Evolutionary conservation across 1,140 invertebrate species (phyloP), one percentile per base, ranked within the genome.

Genomic region (Drosophila pallidifrons): DNA sequence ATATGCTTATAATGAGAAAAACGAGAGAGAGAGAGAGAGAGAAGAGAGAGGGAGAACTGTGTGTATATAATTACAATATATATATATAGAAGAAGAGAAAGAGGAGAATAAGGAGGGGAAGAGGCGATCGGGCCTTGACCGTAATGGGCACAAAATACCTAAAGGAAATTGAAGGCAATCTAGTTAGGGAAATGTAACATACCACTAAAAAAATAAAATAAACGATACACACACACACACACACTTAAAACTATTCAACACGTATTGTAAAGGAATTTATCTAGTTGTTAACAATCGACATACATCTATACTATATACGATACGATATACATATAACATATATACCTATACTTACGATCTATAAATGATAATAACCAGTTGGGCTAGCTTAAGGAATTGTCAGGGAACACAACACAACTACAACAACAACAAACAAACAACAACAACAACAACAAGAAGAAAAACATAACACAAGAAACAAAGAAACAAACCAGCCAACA

Each of bases 121-220:
- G 41, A 60, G 16, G 25, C 28, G 52, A 28, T 41, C 43, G 41
- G 41, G 25, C n/a, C 60, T 65, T 38, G 49, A 55, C 25, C 49
- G 59, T 74, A 68, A 73, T 71, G 79, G 76, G 81, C 81, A 85
- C 81, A 85, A 74, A 30, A 69, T 43, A 79, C 52, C 25, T 41
- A 47, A 25, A 38, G 67, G 74, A 75, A 91, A 89, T 80, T 90
- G 90, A 91, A 79, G 90, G 90, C 90, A 91, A 91, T 91, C 90
- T 89, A 91, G 88, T 70, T 91, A 91, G 88, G 80, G 77, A 91
- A 90, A 79, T 71, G 63, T 77, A 64, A 58, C 20, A 32, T 52
- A 64, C 28, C 20, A 51, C 45, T 28, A 71, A n/a, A 57, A 20
- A 70, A 1, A 55, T 32, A 38, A 30, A 57, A 45, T 38, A 60